These are phyloP conservation scores for Pseudopipra pipra DNA, from an alignment of 2,113 vertebrate genomes.

Conservation along the genomic window DNA sequence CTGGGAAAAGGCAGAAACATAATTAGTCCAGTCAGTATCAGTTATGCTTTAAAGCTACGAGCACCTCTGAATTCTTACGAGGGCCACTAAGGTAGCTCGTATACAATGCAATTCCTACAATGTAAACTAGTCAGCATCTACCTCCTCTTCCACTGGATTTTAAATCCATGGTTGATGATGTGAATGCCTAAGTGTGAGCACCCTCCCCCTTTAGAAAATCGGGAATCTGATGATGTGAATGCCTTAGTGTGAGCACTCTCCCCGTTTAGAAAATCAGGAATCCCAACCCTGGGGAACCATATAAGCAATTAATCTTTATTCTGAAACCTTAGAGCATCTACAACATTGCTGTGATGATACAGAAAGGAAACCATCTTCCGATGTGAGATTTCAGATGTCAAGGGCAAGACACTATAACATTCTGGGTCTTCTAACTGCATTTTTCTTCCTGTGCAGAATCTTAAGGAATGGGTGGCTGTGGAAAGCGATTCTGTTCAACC, in stretches of 20 bases:
- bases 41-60: not conserved
- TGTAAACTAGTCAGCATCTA: not conserved
- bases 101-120: not conserved
- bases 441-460: constrained; percentile 65
- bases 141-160: not conserved
- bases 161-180: not conserved
- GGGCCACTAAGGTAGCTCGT: not conserved
- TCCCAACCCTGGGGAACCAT: not conserved
- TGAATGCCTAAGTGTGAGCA: not conserved
- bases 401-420: not conserved
- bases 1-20: not conserved
- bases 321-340: not conserved
- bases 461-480: constrained; percentile 87
- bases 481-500: constrained; percentile 87
- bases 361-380: not conserved
- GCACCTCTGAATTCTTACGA: not conserved
- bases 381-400: not conserved
- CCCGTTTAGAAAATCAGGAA: not conserved
- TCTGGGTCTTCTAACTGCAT: not conserved
- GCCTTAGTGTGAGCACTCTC: not conserved
- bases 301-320: not conserved
- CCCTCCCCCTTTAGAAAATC: not conserved
- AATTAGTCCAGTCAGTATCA: not conserved
- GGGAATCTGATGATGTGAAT: not conserved
- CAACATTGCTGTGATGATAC: not conserved